Percentiles rank a stretch among this genome's conserved stretches.
Evolutionary conservation across 2,888 invertebrate genomes (phyloP).

Genomic region (Lithophane ornitopus): DNA sequence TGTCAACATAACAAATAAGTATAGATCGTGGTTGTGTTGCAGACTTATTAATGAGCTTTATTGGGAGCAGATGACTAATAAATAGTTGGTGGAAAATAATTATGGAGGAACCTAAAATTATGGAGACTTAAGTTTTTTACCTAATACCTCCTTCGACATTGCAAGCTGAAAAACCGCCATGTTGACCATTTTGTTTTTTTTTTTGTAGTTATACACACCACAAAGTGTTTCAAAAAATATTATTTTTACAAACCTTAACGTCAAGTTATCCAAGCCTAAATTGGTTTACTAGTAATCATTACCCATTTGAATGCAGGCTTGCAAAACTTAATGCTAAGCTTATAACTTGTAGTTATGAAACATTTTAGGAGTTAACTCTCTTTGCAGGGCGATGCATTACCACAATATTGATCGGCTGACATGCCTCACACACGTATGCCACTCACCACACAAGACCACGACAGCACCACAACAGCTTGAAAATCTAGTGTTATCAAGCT

Average conservation of each 20-base stretch:
- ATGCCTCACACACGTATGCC: constrained; percentile 16
- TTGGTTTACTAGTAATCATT: neutral
- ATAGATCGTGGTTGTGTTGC: neutral
- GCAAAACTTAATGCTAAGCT: neutral
- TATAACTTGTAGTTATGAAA: neutral
- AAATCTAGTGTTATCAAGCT: neutral
- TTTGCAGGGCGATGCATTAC: constrained; percentile 37
- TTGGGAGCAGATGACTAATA: neutral
- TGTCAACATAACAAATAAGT: constrained; percentile 14
- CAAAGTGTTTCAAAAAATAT: too few species aligned
- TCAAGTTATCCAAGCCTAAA: neutral
- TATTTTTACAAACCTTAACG: too few species aligned
- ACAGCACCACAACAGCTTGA: neutral
- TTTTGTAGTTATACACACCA: too few species aligned
- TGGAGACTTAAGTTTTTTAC: neutral
- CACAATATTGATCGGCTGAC: constrained; percentile 48
- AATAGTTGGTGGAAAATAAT: neutral
- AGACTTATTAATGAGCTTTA: neutral
- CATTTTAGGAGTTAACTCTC: neutral
- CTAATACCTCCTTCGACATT: neutral
- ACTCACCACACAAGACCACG: neutral
- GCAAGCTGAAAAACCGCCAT: neutral
- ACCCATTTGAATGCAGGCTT: neutral
- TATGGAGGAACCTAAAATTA: neutral
- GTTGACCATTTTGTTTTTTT: neutral